phyloP scores from a whole-genome alignment of 2,888 invertebrate species.

The Lochmaea capreae region DNA sequence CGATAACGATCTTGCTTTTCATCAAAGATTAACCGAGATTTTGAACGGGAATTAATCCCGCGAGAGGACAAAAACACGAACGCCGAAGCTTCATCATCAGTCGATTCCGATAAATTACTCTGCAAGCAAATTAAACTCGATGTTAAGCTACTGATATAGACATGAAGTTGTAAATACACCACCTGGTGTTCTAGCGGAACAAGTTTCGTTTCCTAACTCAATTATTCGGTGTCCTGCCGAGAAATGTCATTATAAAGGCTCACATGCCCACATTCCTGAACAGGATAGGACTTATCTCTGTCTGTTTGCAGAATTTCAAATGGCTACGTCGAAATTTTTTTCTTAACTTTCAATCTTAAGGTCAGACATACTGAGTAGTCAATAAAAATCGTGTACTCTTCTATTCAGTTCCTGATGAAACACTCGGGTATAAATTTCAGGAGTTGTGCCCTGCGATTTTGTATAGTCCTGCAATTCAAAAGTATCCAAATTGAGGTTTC shows the following conservation, averaged over 20 bases:
- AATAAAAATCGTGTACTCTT: no score
- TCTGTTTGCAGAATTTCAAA: neutral
- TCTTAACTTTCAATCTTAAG: neutral
- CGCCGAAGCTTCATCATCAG: constrained; percentile 24
- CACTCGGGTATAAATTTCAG: no score
- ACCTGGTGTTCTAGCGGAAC: constrained; percentile 63
- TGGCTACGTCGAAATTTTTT: neutral
- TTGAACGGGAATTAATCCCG: constrained; percentile 17
- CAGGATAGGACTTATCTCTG: constrained; percentile 11
- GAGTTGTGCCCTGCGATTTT: no score
- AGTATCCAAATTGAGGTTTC: no score
- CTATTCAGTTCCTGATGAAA: no score
- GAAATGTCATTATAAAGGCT: constrained; percentile 59
- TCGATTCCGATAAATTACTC: constrained; percentile 35
- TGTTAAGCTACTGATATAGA: constrained; percentile 36
- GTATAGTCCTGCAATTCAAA: no score
- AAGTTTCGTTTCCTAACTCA: constrained; percentile 62
- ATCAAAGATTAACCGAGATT: constrained; percentile 22
- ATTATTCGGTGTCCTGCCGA: constrained; percentile 61
- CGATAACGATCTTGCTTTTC: constrained; percentile 12
- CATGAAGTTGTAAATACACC: constrained; percentile 49
- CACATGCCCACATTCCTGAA: constrained; percentile 31
- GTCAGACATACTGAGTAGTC: no score
- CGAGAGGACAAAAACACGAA: constrained; percentile 18
- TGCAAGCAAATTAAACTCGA: constrained; percentile 35